phyloP scores from a whole-genome alignment of 1,140 invertebrate species.

The Tetraneura akinire region DNA sequence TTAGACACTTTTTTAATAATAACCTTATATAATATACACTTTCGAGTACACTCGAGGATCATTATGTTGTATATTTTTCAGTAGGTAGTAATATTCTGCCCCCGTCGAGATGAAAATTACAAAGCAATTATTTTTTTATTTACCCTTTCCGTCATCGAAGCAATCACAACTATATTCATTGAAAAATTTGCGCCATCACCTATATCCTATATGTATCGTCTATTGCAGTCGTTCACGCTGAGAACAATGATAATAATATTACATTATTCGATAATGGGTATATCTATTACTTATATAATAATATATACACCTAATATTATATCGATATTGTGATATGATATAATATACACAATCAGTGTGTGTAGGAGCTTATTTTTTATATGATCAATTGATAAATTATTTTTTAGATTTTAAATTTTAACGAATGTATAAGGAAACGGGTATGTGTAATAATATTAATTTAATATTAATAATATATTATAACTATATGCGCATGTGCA shows the following conservation, averaged over 20 bases:
- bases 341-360: too few relatives aligned
- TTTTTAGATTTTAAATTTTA: too few relatives aligned
- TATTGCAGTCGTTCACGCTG: neutral
- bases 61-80: constrained; percentile 32
- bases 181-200: constrained; percentile 20
- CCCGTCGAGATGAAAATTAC: constrained; percentile 8
- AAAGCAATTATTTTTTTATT: constrained; percentile 28
- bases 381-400: too few relatives aligned
- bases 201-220: too few relatives aligned
- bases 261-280: neutral
- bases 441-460: too few relatives aligned
- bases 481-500: too few relatives aligned
- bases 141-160: neutral
- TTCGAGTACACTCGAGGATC: constrained; percentile 26
- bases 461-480: too few relatives aligned
- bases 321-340: too few relatives aligned
- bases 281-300: too few relatives aligned
- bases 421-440: too few relatives aligned
- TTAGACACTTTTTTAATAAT: constrained; percentile 49
- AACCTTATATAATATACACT: neutral
- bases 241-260: neutral
- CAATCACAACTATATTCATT: constrained; percentile 39
- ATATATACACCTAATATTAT: too few relatives aligned
- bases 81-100: constrained; percentile 4
- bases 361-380: too few relatives aligned